Evolutionary conservation across 2,888 invertebrate genomes (phyloP).

Genomic region (Malachius bipustulatus): DNA sequence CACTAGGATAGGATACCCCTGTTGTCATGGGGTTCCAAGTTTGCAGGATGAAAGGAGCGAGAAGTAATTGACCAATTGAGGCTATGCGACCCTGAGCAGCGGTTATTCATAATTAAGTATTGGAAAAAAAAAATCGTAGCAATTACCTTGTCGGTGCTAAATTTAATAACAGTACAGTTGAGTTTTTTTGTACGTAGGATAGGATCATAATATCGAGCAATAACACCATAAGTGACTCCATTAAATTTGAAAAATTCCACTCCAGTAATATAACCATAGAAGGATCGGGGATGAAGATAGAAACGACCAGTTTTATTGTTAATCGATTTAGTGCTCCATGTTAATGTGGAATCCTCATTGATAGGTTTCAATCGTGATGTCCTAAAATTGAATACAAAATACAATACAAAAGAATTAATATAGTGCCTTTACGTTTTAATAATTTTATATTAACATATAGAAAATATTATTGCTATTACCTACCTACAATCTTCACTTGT

Average conservation of each 20-base stretch:
- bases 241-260: constrained; percentile 30
- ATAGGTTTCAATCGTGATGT: constrained; percentile 17
- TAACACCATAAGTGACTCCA: constrained; percentile 26
- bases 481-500: constrained; percentile 27
- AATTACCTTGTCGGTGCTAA: constrained; percentile 26
- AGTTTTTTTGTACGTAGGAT: constrained; percentile 25
- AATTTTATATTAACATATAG: too few species aligned
- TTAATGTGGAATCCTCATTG: constrained; percentile 25
- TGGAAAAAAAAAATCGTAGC: too few species aligned
- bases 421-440: too few species aligned
- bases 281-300: constrained; percentile 18
- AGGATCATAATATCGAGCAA: constrained; percentile 30
- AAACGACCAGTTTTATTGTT: constrained; percentile 19
- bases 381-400: constrained; percentile 18
- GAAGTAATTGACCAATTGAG: too few species aligned
- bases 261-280: constrained; percentile 30
- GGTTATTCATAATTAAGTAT: too few species aligned
- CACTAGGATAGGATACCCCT: too few species aligned
- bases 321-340: constrained; percentile 24
- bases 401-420: too few species aligned
- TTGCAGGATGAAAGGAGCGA: too few species aligned
- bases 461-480: too few species aligned
- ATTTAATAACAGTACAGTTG: constrained; percentile 25
- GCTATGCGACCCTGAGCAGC: too few species aligned
- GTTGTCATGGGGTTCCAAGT: too few species aligned